Conservation (phyloP, 2,888 invertebrate species). For the Azorinus chamasolen region DNA sequence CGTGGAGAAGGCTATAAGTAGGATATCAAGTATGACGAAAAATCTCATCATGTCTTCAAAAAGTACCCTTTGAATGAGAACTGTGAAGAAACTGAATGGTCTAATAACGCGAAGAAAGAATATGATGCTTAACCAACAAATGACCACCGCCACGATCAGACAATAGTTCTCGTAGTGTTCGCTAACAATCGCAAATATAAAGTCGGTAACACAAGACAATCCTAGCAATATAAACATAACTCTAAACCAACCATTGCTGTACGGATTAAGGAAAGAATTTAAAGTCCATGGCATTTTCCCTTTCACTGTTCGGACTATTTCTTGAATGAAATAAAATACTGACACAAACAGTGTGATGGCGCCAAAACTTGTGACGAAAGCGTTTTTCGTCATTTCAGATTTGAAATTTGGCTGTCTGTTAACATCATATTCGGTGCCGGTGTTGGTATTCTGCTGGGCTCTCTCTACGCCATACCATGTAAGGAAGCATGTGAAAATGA, state of each 20-base stretch:
- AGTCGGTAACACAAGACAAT: conserved; percentile 60
- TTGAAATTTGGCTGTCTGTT: conserved; percentile 27
- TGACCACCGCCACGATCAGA: conserved; percentile 67
- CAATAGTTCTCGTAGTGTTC: conserved; percentile 53
- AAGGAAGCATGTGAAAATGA: conserved; percentile 58
- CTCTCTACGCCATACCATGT: conserved; percentile 59
- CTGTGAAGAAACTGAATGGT: conserved; percentile 78
- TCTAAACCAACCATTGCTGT: conserved; percentile 69
- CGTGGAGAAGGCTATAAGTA: conserved; percentile 71
- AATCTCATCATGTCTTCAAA: conserved; percentile 70
- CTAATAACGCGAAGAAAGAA: conserved; percentile 72
- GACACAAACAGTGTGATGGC: conserved; percentile 52
- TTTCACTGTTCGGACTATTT: conserved; percentile 25
- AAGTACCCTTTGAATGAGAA: conserved; percentile 73
- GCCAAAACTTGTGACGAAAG: conserved; percentile 42
- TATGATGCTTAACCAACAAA: conserved; percentile 72
- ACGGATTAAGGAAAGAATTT: conserved; percentile 43
- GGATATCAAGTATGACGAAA: conserved; percentile 67
- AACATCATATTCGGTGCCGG: conserved; percentile 21
- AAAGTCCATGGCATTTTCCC: conserved; percentile 45
- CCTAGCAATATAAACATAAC: conserved; percentile 66
- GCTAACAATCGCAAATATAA: conserved; percentile 40
- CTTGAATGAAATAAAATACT: conserved; percentile 44
- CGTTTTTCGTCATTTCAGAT: conserved; percentile 23
- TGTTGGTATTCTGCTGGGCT: conserved; percentile 34